A percentile compares a stretch with the other conserved stretches of the same genome.
Conservation (phyloP, 2,888 invertebrate genomes). For the Muschampia plurimacula region DNA sequence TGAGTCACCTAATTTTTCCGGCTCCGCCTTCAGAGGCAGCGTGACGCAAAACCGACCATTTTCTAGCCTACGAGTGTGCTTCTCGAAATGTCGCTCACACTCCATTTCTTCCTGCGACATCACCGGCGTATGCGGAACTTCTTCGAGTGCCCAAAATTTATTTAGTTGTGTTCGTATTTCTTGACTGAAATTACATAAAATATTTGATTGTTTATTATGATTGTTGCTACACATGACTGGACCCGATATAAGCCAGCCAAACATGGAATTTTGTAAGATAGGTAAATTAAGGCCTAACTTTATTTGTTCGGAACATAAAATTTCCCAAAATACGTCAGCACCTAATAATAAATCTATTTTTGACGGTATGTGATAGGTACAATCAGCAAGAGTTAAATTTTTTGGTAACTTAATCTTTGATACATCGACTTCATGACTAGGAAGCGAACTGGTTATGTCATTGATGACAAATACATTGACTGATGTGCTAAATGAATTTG, state of each 20-base stretch:
- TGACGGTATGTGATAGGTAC: constrained; percentile 1
- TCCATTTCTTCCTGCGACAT: constrained; percentile 42
- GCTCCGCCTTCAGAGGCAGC: constrained; percentile 37
- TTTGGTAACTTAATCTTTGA: constrained; percentile 17
- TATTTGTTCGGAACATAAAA: constrained; percentile 37
- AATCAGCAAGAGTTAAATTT: constrained; percentile 12
- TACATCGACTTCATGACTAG: constrained; percentile 5
- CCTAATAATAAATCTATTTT: constrained; percentile 26
- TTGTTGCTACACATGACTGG: constrained; percentile 9
- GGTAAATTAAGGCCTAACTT: constrained; percentile 38
- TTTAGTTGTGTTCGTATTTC: constrained; percentile 22
- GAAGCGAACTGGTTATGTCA: constrained; percentile 14
- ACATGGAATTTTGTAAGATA: constrained; percentile 17
- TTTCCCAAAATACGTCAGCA: constrained; percentile 22
- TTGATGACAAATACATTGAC: constrained; percentile 25
- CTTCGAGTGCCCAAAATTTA: constrained; percentile 46
- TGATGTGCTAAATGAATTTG: constrained; percentile 20
- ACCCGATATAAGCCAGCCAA: constrained; percentile 16
- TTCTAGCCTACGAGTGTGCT: constrained; percentile 42
- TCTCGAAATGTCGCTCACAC: constrained; percentile 43
- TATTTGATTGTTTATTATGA: neutral
- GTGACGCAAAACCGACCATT: constrained; percentile 46
- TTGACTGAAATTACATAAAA: constrained; percentile 26
- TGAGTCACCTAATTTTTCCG: constrained; percentile 44
- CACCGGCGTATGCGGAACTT: constrained; percentile 27